Evolutionary conservation across 2,113 vertebrate species (phyloP), one percentile per base, ranked within the genome.

Genomic region (Enhydra lutris): DNA sequence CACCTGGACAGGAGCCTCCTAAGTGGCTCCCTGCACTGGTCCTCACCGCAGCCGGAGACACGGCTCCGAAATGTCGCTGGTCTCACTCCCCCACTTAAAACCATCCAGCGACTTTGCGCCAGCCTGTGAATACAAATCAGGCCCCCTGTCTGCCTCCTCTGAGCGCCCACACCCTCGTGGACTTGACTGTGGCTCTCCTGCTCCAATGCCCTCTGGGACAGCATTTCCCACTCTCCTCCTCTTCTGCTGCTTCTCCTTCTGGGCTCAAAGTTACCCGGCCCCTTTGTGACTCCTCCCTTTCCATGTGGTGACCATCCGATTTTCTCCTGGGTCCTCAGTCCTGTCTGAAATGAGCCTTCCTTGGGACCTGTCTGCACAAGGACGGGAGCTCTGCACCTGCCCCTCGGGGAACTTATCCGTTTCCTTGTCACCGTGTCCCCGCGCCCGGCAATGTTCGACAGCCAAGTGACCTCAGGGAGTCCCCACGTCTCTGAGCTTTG

Each of bases 291-390:
- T 47, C 29, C 42, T 13, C 15, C 24, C 4, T 11, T 47, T 73
- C 36, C 17, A 31, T 11, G 47, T 11, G 8, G 18, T 3, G 57
- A 34, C 42, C 11, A 17, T 18, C 55, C 13, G 39, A 1, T 20
- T 47, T 9, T 39, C 47, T 59, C 57, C 89, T 0, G 59, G 14
- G 36, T 6, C 10, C 15, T 21, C 5, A 6, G 23, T 21, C 1
- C 61, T 24, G 6, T 65, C 91, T 47, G 57, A 55, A 7, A 7
- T 24, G 13, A 31, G 6, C 21, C 17, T 50, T 52, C 71, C 47
- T 39, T 9, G 9, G 24, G 36, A 14, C 50, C 24, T 6, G 4
- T 13, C 45, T 5, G 7, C 26, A 1, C 0, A 0, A 18, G 67
- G 73, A 55, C 65, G 6, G 42, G 52, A 18, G 18, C 52, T 26